Percentiles rank a stretch among this genome's conserved stretches.
phyloP scores from a whole-genome alignment of 2,113 vertebrate species.

The Dasyprocta punctata region DNA sequence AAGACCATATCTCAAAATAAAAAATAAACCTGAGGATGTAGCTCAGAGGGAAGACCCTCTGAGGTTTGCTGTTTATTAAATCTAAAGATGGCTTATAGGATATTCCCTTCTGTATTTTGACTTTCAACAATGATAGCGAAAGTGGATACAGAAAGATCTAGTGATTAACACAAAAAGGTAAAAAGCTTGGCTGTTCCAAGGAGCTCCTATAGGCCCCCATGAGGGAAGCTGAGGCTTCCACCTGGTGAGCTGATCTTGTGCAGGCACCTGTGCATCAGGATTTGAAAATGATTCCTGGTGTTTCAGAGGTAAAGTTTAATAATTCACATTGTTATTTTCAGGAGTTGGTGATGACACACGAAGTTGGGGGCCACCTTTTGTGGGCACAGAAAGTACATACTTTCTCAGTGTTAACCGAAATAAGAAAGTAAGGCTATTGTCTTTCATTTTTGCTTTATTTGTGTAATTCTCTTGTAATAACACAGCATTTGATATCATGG shows the following conservation, averaged over 20 bases:
- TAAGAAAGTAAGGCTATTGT: slow-evolving; percentile 91
- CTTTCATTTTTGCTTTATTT: background rate
- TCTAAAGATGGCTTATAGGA: background rate
- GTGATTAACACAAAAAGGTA: background rate
- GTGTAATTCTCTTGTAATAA: slow-evolving; percentile 37
- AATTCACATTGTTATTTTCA: slow-evolving; percentile 81
- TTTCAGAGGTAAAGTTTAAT: slow-evolving; percentile 9
- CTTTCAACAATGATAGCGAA: background rate
- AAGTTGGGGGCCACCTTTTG: slow-evolving; percentile 95
- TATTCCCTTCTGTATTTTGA: slow-evolving; percentile 26
- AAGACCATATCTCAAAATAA: background rate
- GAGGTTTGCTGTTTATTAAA: background rate
- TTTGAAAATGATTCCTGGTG: background rate
- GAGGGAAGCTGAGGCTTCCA: background rate
- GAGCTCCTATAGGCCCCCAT: background rate
- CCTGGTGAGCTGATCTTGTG: background rate
- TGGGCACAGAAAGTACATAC: slow-evolving; percentile 92
- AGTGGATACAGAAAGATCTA: background rate
- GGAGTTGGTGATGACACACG: slow-evolving; percentile 95
- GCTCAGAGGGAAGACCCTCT: background rate
- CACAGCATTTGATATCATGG: background rate
- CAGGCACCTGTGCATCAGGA: background rate
- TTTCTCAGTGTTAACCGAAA: slow-evolving; percentile 98
- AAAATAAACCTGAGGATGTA: background rate
- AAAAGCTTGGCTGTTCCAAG: background rate